Evolutionary conservation across 2,888 invertebrate genomes (phyloP), one percentile per base, ranked within the genome.

Genomic region (Drosophila differens): DNA sequence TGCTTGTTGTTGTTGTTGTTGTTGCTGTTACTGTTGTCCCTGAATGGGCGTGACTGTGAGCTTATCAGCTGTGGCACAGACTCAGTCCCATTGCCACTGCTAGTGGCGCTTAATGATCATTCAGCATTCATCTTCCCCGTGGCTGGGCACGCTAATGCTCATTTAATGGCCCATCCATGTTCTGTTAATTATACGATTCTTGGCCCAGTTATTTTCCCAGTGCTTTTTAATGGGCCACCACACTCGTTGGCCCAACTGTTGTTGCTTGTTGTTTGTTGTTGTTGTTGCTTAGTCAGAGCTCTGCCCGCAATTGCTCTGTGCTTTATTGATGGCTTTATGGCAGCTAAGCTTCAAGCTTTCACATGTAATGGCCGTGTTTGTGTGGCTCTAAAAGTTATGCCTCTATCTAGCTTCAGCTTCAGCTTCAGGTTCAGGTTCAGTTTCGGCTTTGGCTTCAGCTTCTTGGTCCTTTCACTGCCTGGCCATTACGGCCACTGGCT

Each of bases 341-440:
- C 75, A 70, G 80, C 66, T 81, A 65, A 74, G 70, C 79, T 64
- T 47, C 58, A 64, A 84, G 76, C 82, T 82, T 84, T 74, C 89
- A 86, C 81, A 86, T 89, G 85, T 85, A 85, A 85, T 85, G 89
- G 83, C 60, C 86, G 66, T 86, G 84, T 89, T 84, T 85, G 76
- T 85, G 87, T 57, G 70, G 53, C 74, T 75, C 79, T 82, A 82
- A 85, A 89, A 84, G 81, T 85, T 81, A 84, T 86, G 82, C 87
- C 79, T 70, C 73, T 72, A 70, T 74, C 67, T 55, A 9, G 37
- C 28, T 10, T 30, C 60, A 64, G 63, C 70, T 1, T 30, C 60
- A 64, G 63, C 68, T 28, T 37, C 14, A 19, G 33, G 30, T 63
- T n/a, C 25, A 25, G 25, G 25, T 25, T 25, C 12, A 51, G 58